These are phyloP conservation scores for Sarcophaga variegata DNA, from an alignment of 2,888 invertebrate species.

Conservation along the genomic window DNA sequence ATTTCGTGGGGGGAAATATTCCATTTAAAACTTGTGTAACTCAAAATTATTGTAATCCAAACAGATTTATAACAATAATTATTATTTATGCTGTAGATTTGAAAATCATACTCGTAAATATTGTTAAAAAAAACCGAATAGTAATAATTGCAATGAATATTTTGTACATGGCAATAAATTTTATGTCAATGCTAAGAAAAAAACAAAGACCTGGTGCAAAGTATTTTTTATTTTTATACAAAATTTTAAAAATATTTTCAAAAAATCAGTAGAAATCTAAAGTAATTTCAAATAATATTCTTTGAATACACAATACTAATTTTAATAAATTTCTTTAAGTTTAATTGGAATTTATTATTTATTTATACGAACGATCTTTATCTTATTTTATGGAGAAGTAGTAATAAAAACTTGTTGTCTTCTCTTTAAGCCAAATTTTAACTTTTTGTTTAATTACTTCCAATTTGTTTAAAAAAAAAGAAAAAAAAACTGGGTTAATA, in stretches of 20 bases:
- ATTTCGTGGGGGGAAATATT: conserved; percentile 29
- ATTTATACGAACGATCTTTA: no score
- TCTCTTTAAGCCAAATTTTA: neutral
- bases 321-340: no score
- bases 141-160: neutral
- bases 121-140: neutral
- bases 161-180: neutral
- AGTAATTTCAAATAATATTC: no score
- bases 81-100: conserved; percentile 34
- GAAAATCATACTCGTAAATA: neutral
- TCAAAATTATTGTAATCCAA: conserved; percentile 9
- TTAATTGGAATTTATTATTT: no score
- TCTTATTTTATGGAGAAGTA: no score
- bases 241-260: no score
- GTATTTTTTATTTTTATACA: no score
- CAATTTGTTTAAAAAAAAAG: neutral
- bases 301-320: no score
- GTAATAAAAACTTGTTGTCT: neutral
- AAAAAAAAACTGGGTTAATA: conserved; percentile 35
- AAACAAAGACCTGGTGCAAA: no score
- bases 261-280: no score
- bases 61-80: conserved; percentile 40
- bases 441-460: conserved; percentile 5
- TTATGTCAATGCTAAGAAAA: neutral
- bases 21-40: no score